A percentile compares a stretch with the other conserved stretches of the same genome.
Evolutionary conservation across 2,113 vertebrate genomes (phyloP).

Genomic region (Tauraco erythrolophus): DNA sequence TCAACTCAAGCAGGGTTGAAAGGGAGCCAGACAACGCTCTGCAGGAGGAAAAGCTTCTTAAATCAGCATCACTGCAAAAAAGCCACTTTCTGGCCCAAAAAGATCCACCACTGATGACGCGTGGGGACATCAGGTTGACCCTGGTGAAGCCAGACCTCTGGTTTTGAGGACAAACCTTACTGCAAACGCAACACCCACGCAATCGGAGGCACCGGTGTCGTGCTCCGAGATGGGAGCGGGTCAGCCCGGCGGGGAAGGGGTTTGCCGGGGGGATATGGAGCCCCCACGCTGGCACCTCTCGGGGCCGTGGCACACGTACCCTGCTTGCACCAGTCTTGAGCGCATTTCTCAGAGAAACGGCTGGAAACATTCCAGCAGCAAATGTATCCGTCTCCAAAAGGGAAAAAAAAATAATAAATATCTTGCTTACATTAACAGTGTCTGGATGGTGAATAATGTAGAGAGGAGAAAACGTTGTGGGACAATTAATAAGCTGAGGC

Average conservation of each 20-base stretch:
- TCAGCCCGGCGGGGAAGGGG: background rate
- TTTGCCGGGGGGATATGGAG: background rate
- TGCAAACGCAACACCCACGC: rapidly evolving
- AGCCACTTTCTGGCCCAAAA: background rate
- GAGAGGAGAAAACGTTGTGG: background rate
- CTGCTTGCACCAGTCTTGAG: background rate
- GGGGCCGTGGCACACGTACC: background rate
- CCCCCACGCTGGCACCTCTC: rapidly evolving
- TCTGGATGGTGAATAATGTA: background rate
- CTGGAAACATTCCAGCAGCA: constrained; percentile 13
- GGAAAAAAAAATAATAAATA: background rate
- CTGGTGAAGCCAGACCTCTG: background rate
- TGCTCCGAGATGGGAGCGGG: rapidly evolving
- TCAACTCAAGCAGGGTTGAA: background rate
- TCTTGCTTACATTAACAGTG: constrained; percentile 4
- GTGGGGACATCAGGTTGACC: background rate
- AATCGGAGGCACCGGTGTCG: rapidly evolving
- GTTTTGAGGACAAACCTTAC: background rate
- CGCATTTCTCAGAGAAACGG: background rate
- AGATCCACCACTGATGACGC: rapidly evolving
- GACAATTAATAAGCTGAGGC: background rate
- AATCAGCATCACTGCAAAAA: background rate
- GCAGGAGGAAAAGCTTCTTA: background rate
- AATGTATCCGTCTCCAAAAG: background rate
- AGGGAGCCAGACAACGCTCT: rapidly evolving